Evolutionary conservation across 1,140 invertebrate genomes (phyloP).

Genomic region (Metaphire vulgaris): DNA sequence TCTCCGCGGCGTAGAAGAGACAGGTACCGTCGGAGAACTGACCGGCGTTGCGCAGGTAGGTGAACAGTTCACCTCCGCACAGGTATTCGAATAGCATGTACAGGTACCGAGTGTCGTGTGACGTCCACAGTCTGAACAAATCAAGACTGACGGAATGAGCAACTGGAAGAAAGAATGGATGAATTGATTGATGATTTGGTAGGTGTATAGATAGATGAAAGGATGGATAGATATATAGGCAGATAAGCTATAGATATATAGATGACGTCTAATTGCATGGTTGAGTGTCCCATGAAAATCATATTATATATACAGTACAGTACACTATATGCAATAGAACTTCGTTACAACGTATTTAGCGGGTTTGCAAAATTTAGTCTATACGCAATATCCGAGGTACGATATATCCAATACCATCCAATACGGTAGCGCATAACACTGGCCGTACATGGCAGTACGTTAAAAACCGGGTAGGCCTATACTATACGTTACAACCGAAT

Average conservation of each 20-base stretch:
- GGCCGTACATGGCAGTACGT: too few relatives aligned
- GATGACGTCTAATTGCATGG: too few relatives aligned
- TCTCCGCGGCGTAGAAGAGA: slow-evolving; percentile 90
- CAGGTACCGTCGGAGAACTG: slow-evolving; percentile 59
- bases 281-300: too few relatives aligned
- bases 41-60: slow-evolving; percentile 83
- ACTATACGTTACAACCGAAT: too few relatives aligned
- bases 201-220: not conserved
- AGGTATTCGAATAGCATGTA: slow-evolving; percentile 99
- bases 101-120: slow-evolving; percentile 76
- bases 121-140: slow-evolving; percentile 71
- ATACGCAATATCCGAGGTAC: too few relatives aligned
- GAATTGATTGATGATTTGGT: not conserved
- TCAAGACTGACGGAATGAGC: not conserved
- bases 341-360: too few relatives aligned
- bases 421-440: too few relatives aligned
- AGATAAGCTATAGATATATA: not conserved
- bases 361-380: too few relatives aligned
- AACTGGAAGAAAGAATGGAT: not conserved
- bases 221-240: not conserved
- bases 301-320: too few relatives aligned
- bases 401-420: too few relatives aligned
- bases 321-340: too few relatives aligned
- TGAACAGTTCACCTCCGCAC: slow-evolving; percentile 97
- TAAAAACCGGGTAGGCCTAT: too few relatives aligned